Base-by-base conservation (phyloP, 2,888 invertebrate species). In the Adelognathus sp. region DNA sequence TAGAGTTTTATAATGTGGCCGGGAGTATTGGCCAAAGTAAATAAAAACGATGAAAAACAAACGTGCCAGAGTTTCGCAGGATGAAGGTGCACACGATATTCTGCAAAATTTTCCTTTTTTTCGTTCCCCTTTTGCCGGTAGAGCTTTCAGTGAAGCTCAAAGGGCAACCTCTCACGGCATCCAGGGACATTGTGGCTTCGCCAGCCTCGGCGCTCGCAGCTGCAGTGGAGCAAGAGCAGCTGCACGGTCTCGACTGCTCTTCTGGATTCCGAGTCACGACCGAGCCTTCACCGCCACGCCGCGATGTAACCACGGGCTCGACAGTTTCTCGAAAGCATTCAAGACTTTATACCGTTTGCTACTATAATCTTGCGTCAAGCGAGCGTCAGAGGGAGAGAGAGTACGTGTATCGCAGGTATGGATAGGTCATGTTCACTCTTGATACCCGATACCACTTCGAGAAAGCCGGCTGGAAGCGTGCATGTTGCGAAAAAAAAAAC, bases 191-290 rank as follows among this genome's bases (percentile, higher is more conserved):
- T 79, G 79, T 79, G 67, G 79, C 67, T 76, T 76, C 72, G 29
- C 72, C 61, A 39, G 46, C 61, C 39, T 24, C 18, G 14, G 44
- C 24, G 27, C n/a, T 24, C 46, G 27, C 31, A 16, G 52, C 16
- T 33, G 16, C 29, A 14, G 41, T 18, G 46, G 9, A 52, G 61
- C 14, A 33, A 52, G 36, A 41, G 61, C 41, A 60, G 54, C 61
- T 46, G 39, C 36, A 18, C 50, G 41, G 41, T 29, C 46, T 31
- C 54, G 67, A 3, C 16, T 31, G 54, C 60, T 72, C 75, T 76
- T 76, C 72, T 63, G 56, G 72, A 41, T 79, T 79, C 76, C 76
- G 72, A 63, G 79, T 76, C 79, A 79, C 79, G 79, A 79, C 63
- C 79, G 63, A 76, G 71, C 76, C 63, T 79, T 76, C 79, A 76